Base-by-base conservation (phyloP, 2,888 invertebrate species). In the Electrophaes corylata region DNA sequence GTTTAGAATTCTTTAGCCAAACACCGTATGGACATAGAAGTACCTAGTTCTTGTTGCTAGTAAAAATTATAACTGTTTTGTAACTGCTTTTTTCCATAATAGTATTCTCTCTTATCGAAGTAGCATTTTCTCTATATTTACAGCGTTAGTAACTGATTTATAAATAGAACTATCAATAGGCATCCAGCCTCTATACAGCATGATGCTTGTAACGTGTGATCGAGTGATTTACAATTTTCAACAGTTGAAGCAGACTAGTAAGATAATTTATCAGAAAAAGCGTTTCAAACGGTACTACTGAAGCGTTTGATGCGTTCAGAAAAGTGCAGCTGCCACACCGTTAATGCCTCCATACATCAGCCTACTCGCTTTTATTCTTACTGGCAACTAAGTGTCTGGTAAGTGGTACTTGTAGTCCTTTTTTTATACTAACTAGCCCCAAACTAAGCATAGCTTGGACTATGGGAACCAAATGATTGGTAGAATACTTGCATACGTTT, bases 291-390 rank as follows among this genome's bases (percentile, higher is more conserved):
- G 71, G 73, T 73, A 75, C 71, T 64, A 67, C 61, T 67, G 73
- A 71, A 64, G 67, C 69, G 67, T 69, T 70, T 69, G 72, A 71
- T 76, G 73, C 77, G 76, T 79, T 76, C 83, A 43, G 23, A 37
- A 20, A 23, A 83, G 83, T 81, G 45, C 57, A 58, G 58, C 58
- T 37, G 37, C 16, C 37, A 54, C 20, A 47, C 41, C 46, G 49
- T 82, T 78, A 79, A 76, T 72, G 73, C 74, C 46, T 78, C 75
- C 75, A 70, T 70, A 56, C 69, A 73, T 74, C 23, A 19, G 72
- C 33, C 20, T n/a, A 50, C 31, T 50, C 35, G 23, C 43, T 37
- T 37, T 37, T 3, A 3, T 10, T 16, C 10, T 3, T 1, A 10
- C 37, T 37, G 16, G 16, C 16, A n/a, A n/a, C n/a, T n/a, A n/a